Evolutionary conservation across 2,113 vertebrate species (phyloP).

Genomic region (Limnothrissa miodon): DNA sequence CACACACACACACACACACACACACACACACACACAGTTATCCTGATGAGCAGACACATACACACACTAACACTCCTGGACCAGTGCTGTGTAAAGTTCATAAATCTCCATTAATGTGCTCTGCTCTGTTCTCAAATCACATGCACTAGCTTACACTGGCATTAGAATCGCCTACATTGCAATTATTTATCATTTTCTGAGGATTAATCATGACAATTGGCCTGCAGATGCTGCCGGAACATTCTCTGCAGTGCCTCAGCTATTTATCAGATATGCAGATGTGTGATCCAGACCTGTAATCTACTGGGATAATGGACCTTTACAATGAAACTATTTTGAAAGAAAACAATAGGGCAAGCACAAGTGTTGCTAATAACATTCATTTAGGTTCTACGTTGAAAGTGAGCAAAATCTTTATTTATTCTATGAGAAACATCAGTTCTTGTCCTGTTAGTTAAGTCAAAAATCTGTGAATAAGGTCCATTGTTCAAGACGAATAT

Average conservation of each 20-base stretch:
- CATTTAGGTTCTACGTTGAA: too few relatives aligned
- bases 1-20: slow-evolving; percentile 36
- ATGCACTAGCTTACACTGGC: not conserved
- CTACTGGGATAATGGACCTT: too few relatives aligned
- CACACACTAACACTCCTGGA: slow-evolving; percentile 2
- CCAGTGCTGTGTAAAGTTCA: not conserved
- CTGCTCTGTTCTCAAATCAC: slow-evolving; percentile 17
- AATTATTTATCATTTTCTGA: not conserved
- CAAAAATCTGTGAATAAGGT: too few relatives aligned
- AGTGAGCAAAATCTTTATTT: too few relatives aligned
- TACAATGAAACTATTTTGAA: too few relatives aligned
- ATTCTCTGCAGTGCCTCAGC: not conserved
- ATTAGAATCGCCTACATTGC: not conserved
- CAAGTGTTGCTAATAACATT: too few relatives aligned
- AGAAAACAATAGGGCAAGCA: too few relatives aligned
- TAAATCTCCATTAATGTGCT: slow-evolving; percentile 8
- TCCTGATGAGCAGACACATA: not conserved
- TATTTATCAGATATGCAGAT: slow-evolving; percentile 5
- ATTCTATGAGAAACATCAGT: too few relatives aligned
- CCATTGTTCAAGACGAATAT: not conserved
- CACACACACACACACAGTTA: slow-evolving; percentile 12
- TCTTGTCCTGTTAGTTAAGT: too few relatives aligned
- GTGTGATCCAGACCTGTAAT: not conserved
- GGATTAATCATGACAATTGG: not conserved
- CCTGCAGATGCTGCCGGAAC: not conserved